Evolutionary conservation across 53 echinoderm and acorn worm species (phyloP).

Genomic region (Astropecten irregularis): DNA sequence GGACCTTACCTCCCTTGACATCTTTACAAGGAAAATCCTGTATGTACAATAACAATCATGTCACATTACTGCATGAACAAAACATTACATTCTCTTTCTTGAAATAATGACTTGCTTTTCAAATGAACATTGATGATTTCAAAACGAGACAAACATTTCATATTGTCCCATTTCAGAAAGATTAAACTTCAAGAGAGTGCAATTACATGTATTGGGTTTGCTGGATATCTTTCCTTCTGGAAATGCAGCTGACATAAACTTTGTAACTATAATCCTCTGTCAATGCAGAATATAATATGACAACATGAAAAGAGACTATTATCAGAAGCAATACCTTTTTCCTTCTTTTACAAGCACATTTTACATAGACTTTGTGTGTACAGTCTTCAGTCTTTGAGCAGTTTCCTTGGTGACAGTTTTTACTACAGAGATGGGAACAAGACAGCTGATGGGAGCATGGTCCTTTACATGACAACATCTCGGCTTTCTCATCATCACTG

Average conservation of each 20-base stretch:
- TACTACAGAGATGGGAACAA: slow-evolving; percentile 82
- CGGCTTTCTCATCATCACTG: slow-evolving; percentile 38
- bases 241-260: too few species aligned
- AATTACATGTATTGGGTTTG: too few species aligned
- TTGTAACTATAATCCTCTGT: too few species aligned
- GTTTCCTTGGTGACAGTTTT: slow-evolving; percentile 76
- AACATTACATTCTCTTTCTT: too few species aligned
- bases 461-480: slow-evolving; percentile 73
- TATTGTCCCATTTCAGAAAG: too few species aligned
- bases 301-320: neutral
- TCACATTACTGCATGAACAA: too few species aligned
- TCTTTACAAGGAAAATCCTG: slow-evolving; percentile 89
- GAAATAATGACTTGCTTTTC: too few species aligned
- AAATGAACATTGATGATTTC: too few species aligned
- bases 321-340: slow-evolving; percentile 69
- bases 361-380: slow-evolving; percentile 65
- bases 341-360: slow-evolving; percentile 77
- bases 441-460: slow-evolving; percentile 79
- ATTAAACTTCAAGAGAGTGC: too few species aligned
- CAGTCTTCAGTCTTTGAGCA: slow-evolving; percentile 75
- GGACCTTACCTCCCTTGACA: slow-evolving; percentile 62
- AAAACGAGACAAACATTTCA: too few species aligned
- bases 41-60: neutral
- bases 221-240: too few species aligned
- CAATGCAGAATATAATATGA: too few species aligned